A percentile compares a stretch with the other conserved stretches of the same genome.
Conservation (phyloP, 2,888 invertebrate genomes). For the Lamellibrachia columna region DNA sequence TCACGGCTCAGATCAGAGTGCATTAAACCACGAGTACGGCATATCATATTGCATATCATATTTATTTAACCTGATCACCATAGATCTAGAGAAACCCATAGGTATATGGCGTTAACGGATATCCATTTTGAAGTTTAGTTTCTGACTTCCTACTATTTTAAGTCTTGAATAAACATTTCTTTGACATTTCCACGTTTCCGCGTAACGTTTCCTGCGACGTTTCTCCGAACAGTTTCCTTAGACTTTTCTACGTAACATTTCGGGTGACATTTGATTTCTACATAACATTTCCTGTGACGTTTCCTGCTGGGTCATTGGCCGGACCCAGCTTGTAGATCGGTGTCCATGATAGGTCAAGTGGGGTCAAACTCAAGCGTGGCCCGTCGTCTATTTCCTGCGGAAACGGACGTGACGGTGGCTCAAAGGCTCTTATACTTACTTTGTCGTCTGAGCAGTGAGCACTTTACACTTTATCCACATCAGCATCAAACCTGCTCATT, state of each 20-base stretch:
- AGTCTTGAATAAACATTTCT: not conserved
- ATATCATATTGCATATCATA: not conserved
- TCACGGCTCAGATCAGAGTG: not conserved
- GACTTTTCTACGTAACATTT: not conserved
- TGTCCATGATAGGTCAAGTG: not conserved
- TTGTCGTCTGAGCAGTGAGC: no score
- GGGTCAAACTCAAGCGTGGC: not conserved
- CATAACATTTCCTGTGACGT: not conserved
- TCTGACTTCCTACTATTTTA: not conserved
- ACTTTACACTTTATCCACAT: no score
- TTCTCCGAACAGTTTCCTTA: not conserved
- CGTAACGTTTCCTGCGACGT: not conserved
- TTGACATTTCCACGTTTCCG: not conserved
- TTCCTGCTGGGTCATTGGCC: not conserved
- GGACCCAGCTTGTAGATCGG: not conserved
- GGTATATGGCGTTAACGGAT: not conserved
- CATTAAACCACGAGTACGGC: not conserved
- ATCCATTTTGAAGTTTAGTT: not conserved
- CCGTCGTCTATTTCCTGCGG: not conserved
- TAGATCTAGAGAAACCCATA: not conserved
- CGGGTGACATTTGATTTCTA: not conserved
- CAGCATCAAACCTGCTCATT: no score
- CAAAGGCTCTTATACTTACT: not conserved
- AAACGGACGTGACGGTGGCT: not conserved
- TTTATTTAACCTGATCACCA: not conserved